Percentiles rank a stretch among this genome's conserved stretches.
phyloP scores from a whole-genome alignment of 2,797 vertebrate species.

The Chelon labrosus region DNA sequence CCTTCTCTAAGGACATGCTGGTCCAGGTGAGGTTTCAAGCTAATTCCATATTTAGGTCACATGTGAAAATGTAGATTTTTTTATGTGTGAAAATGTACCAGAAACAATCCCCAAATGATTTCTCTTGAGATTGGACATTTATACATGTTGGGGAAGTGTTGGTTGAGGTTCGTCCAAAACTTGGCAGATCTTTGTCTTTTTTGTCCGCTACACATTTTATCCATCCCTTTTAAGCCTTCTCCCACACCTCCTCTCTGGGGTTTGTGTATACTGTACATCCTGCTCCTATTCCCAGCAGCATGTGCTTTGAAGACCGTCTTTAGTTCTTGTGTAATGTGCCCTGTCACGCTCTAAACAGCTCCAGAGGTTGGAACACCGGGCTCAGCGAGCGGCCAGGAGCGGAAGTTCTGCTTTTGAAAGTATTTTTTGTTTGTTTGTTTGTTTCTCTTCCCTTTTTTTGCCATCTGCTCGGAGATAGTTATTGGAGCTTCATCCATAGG shows the following conservation, averaged over 20 bases:
- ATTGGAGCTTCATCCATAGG: constrained; percentile 67
- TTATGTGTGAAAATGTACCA: constrained; percentile 11
- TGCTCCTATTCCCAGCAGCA: constrained; percentile 45
- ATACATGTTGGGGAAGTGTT: constrained; percentile 2
- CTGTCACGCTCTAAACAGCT: constrained; percentile 15
- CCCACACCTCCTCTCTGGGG: constrained; percentile 29
- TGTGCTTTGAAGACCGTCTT: constrained; percentile 57
- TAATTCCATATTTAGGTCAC: constrained; percentile 9
- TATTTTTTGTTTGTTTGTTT: constrained; percentile 31
- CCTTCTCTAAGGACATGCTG: constrained; percentile 96
- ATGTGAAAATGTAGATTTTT: neutral
- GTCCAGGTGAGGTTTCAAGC: constrained; percentile 88
- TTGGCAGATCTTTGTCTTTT: constrained; percentile 18
- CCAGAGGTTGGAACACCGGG: constrained; percentile 45
- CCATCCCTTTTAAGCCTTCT: constrained; percentile 21
- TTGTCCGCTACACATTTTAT: constrained; percentile 9
- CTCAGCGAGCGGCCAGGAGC: constrained; percentile 35
- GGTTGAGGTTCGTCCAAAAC: constrained; percentile 1
- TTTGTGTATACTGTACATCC: constrained; percentile 20
- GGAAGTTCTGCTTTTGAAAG: constrained; percentile 51
- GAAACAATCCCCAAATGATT: constrained; percentile 9
- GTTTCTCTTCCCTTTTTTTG: constrained; percentile 41
- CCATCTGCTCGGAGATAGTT: constrained; percentile 78
- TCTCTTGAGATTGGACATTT: neutral
- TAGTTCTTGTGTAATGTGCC: constrained; percentile 23